phyloP scores from a whole-genome alignment of 2,888 invertebrate species.

The Ptychoptera contaminata region DNA sequence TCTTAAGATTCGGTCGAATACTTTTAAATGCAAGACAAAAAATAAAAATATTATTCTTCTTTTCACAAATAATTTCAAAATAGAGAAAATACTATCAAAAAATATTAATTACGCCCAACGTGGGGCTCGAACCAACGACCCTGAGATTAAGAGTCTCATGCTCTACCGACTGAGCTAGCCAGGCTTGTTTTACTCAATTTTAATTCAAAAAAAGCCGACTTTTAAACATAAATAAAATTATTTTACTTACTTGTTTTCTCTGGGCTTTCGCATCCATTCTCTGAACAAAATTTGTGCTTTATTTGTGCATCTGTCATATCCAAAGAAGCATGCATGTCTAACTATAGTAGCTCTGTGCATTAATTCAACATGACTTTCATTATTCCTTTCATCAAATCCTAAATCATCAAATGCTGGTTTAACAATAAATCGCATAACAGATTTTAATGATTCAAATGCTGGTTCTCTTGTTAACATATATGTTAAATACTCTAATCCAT shows the following conservation, averaged over 20 bases:
- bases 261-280: slow-evolving; percentile 33
- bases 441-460: slow-evolving; percentile 41
- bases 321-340: slow-evolving; percentile 36
- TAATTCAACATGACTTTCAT: slow-evolving; percentile 34
- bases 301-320: slow-evolving; percentile 35
- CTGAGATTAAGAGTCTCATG: slow-evolving; percentile 22
- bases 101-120: slow-evolving; percentile 21
- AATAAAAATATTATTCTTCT: slow-evolving; percentile 3
- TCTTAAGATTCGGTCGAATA: slow-evolving; percentile 44
- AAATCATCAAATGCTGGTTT: slow-evolving; percentile 31
- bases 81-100: background rate
- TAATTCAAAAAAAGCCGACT: too few relatives aligned
- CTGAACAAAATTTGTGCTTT: slow-evolving; percentile 32
- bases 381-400: slow-evolving; percentile 32
- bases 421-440: slow-evolving; percentile 29
- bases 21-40: slow-evolving; percentile 24
- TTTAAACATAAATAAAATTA: background rate
- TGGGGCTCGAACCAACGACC: slow-evolving; percentile 32
- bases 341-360: slow-evolving; percentile 37
- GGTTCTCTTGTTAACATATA: slow-evolving; percentile 41
- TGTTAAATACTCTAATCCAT: slow-evolving; percentile 40
- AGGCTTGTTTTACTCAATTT: background rate
- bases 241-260: slow-evolving; percentile 33
- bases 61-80: slow-evolving; percentile 6
- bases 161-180: slow-evolving; percentile 10